These are phyloP conservation scores for Tribolium castaneum DNA, from an alignment of 1,140 invertebrate species.

Conservation along the genomic window DNA sequence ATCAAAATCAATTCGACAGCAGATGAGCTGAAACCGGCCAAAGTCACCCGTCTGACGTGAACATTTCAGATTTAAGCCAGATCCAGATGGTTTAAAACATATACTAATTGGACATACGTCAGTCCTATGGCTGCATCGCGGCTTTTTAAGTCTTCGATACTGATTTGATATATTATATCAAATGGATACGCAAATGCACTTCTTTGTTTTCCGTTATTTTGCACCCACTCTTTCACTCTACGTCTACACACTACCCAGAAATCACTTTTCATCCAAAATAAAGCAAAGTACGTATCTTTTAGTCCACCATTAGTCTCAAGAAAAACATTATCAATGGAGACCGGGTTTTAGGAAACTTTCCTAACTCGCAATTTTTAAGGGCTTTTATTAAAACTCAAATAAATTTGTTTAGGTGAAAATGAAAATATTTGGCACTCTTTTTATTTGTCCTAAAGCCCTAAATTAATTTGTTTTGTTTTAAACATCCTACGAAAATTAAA, in stretches of 20 bases:
- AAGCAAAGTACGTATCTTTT: too few species aligned
- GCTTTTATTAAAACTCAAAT: too few species aligned
- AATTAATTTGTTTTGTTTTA: too few species aligned
- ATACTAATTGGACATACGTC: constrained; percentile 58
- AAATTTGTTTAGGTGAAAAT: too few species aligned
- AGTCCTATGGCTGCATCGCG: constrained; percentile 45
- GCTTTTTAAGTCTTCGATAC: constrained; percentile 40
- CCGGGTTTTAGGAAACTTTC: too few species aligned
- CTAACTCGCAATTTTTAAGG: too few species aligned
- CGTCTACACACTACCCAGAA: neutral
- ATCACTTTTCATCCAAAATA: too few species aligned
- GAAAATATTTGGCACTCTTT: too few species aligned
- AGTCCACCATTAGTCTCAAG: too few species aligned
- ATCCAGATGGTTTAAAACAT: constrained; percentile 57
- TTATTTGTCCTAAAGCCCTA: too few species aligned
- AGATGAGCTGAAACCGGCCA: constrained; percentile 49
- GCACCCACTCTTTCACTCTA: neutral
- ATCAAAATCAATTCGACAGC: constrained; percentile 56
- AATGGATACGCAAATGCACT: constrained; percentile 21
- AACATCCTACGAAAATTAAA: too few species aligned
- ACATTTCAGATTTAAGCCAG: constrained; percentile 54
- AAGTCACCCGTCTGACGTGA: constrained; percentile 50
- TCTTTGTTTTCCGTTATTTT: neutral
- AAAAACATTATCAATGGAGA: too few species aligned
- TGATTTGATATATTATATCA: constrained; percentile 40